Conservation (phyloP, 2,113 vertebrate genomes). For the Girardinichthys multiradiatus region DNA sequence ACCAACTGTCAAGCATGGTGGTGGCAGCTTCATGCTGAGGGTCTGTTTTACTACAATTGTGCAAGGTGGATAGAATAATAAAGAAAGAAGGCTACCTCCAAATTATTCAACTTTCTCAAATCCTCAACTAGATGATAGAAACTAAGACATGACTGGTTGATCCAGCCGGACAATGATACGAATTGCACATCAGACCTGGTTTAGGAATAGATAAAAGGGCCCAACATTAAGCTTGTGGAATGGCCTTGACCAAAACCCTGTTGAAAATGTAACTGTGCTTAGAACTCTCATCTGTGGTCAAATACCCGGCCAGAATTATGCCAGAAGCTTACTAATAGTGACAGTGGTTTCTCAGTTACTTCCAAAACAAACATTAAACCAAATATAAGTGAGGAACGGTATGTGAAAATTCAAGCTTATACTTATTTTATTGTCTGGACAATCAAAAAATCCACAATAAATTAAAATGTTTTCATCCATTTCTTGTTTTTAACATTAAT, state of each 20-base stretch:
- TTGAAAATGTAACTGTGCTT: background rate
- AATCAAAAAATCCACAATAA: too few species aligned
- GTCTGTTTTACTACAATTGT: background rate
- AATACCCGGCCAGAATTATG: too few species aligned
- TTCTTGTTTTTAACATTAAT: too few species aligned
- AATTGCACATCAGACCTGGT: background rate
- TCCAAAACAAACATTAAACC: background rate
- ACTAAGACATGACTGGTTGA: background rate
- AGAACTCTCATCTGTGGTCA: background rate
- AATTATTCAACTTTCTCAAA: background rate
- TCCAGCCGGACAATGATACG: background rate
- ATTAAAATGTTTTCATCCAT: too few species aligned
- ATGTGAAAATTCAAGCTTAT: too few species aligned
- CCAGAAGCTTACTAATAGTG: too few species aligned
- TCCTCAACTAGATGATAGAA: background rate
- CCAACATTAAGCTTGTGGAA: background rate
- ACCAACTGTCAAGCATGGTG: background rate
- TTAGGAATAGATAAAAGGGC: background rate
- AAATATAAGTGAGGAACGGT: too few species aligned
- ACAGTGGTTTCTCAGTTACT: background rate
- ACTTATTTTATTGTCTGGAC: too few species aligned
- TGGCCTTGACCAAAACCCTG: background rate
- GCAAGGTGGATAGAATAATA: background rate
- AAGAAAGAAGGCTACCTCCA: background rate
- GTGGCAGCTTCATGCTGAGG: background rate